Base-by-base conservation (phyloP, 2,113 vertebrate genomes). In the Pogona vitticeps region DNA sequence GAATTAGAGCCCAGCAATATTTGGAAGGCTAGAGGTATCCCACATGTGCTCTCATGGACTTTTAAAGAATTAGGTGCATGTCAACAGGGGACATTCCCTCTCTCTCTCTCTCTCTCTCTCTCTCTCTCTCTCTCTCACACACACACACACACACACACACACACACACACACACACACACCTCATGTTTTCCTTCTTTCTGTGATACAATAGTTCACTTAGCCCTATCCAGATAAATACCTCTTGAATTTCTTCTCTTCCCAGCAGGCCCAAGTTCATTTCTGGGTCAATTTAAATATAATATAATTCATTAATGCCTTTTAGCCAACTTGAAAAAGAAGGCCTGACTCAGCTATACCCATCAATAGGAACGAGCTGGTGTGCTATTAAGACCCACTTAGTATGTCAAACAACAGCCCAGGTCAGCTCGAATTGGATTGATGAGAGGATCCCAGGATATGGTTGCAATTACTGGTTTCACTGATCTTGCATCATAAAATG, bases 401-500 rank as follows among this genome's bases (percentile, higher is more conserved):
- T 58, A 23, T 31, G 56, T 84, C 83, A 46, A 21, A 38, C 73
- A 76, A 28, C 59, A 76, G 28, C 28, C 42, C 7, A 21, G 61
- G n/a, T 46, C 40, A 46, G 40, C 31, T 67, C 76, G 38, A 67
- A 6, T 0, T 3, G 63, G 17, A 2, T 21, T 10, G 61, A 33
- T 80, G 84, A 85, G 70, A 77, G 14, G 18, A 75, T 40, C 52
- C 52, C 52, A 76, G 70, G 15, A 18, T n/a, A 61, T 90, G 93
- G 17, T 82, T 87, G 17, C 61, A 52, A 42, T 65, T 79, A 79
- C n/a, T 40, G 1, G 38, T 84, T 88, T 90, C 88, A 94, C 90
- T 89, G 91, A 93, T 85, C 89, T 80, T 84, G 82, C 91, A 92
- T 76, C 82, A 42, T 70, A 78, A 10, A 68, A 68, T 3, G 17